Conservation (phyloP, 2,113 vertebrate species). For the Toxotes chatareus region DNA sequence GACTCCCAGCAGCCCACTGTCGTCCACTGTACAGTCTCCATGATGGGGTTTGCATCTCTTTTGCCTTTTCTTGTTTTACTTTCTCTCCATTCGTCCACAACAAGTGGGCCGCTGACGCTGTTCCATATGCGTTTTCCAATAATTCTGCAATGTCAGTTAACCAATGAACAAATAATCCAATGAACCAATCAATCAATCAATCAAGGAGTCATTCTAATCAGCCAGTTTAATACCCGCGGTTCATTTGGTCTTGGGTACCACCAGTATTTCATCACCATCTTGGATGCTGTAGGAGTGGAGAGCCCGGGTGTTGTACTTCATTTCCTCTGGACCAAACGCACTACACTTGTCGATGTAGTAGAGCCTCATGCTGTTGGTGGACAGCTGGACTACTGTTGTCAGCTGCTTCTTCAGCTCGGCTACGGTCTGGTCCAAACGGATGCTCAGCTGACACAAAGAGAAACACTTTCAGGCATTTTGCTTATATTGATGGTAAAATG, state of each 20-base stretch:
- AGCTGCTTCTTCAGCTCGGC: slow-evolving; percentile 95
- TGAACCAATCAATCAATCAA: slow-evolving; percentile 14
- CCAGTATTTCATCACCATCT: slow-evolving; percentile 94
- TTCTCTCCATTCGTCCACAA: background rate
- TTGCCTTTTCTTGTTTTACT: slow-evolving; percentile 3
- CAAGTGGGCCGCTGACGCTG: slow-evolving; percentile 16
- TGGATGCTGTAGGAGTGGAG: slow-evolving; percentile 96
- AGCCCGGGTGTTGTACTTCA: slow-evolving; percentile 92
- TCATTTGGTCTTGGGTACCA: slow-evolving; percentile 95
- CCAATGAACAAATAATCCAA: slow-evolving; percentile 44
- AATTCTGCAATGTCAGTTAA: slow-evolving; percentile 39
- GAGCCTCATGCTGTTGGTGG: slow-evolving; percentile 93
- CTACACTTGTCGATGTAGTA: slow-evolving; percentile 92
- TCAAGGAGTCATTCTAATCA: slow-evolving; percentile 14
- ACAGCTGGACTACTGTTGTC: slow-evolving; percentile 90
- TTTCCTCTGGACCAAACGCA: slow-evolving; percentile 94
- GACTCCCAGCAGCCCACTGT: slow-evolving; percentile 34
- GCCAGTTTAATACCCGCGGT: slow-evolving; percentile 12
- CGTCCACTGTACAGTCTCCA: slow-evolving; percentile 18
- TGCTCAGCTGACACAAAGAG: slow-evolving; percentile 72
- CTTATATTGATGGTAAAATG: background rate
- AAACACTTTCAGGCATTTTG: slow-evolving; percentile 9
- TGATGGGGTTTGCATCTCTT: slow-evolving; percentile 11
- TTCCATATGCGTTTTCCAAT: slow-evolving; percentile 24
- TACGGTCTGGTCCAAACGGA: slow-evolving; percentile 96